Conservation (phyloP, 2,113 vertebrate genomes). For the Cheilinus undulatus region DNA sequence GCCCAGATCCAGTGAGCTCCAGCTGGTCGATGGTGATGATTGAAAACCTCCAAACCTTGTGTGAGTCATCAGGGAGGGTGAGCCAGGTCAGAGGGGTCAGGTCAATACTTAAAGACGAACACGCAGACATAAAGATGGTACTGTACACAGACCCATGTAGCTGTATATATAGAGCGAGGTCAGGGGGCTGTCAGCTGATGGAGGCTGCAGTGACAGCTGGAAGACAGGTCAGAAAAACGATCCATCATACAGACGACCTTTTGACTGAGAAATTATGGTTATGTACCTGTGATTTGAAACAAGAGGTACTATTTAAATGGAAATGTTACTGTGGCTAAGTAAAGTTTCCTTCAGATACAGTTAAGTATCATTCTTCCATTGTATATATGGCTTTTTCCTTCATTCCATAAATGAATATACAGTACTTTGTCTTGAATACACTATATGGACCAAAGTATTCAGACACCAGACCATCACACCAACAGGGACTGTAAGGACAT, state of each 20-base stretch:
- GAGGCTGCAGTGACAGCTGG: slow-evolving; percentile 13
- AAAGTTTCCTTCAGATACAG: no score
- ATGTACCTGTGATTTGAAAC: not conserved
- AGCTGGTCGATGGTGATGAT: slow-evolving; percentile 45
- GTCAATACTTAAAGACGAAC: slow-evolving; percentile 42
- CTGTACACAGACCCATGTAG: slow-evolving; percentile 3
- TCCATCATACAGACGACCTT: not conserved
- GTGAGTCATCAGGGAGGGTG: slow-evolving; percentile 27
- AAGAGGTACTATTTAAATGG: no score
- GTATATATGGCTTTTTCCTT: no score
- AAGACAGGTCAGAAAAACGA: slow-evolving; percentile 11
- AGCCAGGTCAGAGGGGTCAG: slow-evolving; percentile 36
- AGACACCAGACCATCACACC: no score
- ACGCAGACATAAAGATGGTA: not conserved
- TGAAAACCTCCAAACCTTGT: slow-evolving; percentile 23
- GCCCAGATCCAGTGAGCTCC: slow-evolving; percentile 15
- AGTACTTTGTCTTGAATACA: no score
- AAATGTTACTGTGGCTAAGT: no score
- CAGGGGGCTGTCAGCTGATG: slow-evolving; percentile 9
- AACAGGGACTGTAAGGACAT: no score
- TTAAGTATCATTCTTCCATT: no score
- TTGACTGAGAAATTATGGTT: not conserved
- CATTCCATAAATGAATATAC: no score
- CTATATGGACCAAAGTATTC: no score
- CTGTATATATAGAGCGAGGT: slow-evolving; percentile 13